Percentiles rank a stretch among this genome's conserved stretches.
Evolutionary conservation across 92 coral and sea anemone genomes (phyloP).

Genomic region (Zoanthus solanderi): DNA sequence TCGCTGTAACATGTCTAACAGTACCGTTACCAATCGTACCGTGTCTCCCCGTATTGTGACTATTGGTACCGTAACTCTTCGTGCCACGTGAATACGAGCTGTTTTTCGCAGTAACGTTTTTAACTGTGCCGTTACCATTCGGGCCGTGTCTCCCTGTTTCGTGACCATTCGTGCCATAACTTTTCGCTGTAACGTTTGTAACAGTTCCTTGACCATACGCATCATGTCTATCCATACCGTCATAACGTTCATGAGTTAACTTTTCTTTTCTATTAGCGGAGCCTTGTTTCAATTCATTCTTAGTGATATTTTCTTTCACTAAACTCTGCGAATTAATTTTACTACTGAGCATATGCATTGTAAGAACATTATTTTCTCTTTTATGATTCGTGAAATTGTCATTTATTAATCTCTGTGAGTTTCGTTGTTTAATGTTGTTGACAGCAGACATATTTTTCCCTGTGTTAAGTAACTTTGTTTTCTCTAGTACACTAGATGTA

Average conservation of each 20-base stretch:
- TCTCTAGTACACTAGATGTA: not conserved
- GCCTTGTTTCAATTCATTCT: not conserved
- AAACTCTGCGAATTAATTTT: not conserved
- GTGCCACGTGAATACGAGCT: too few species aligned
- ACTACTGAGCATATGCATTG: not conserved
- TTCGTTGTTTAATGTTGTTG: not conserved
- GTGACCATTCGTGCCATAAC: too few species aligned
- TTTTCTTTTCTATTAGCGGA: not conserved
- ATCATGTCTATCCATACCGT: too few species aligned
- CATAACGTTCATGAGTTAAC: not conserved
- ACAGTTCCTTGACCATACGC: too few species aligned
- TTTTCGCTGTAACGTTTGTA: too few species aligned
- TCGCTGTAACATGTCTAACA: too few species aligned
- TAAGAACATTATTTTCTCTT: not conserved
- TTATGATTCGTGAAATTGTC: not conserved
- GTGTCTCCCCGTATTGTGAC: too few species aligned
- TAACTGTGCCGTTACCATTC: too few species aligned
- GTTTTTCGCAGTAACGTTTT: too few species aligned
- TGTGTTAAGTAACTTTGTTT: not conserved
- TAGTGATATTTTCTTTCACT: not conserved
- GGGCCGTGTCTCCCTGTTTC: too few species aligned
- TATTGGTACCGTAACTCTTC: too few species aligned
- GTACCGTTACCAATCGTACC: too few species aligned
- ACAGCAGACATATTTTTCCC: not conserved
- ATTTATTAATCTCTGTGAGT: not conserved